Base-by-base conservation (phyloP, 1,140 invertebrate species). In the Rhynchophorus ferrugineus region DNA sequence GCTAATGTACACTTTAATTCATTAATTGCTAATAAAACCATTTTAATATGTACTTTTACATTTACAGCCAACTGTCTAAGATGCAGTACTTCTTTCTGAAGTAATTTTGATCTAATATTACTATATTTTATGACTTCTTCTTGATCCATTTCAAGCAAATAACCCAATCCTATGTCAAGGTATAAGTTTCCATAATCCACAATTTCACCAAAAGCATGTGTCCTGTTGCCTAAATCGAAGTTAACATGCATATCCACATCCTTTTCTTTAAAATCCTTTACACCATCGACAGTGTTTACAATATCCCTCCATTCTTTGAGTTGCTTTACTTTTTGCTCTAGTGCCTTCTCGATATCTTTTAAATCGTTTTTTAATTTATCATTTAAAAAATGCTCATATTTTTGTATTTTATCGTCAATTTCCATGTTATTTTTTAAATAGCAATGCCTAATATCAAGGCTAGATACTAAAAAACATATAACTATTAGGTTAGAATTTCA, bases 21-120 rank as follows among this genome's bases (percentile, higher is more conserved):
- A 57, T 61, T 62, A 9, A 69, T 62, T 37, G 64, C 68, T 42
- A 69, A 54, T 38, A 69, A 55, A 33, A 61, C 57, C 46, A 69
- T 51, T 56, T 69, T 69, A 49, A 69, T 68, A 58, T 67, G 58
- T 3, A 65, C 64, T 57, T 69, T 69, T 16, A 69, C 57, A 45
- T 67, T 48, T 22, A 67, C 61, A 49, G 68, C 66, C 13, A 66
- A 45, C 17, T 66, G 45, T 51, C 64, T 52, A 49, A 62, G 61
- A 56, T 68, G 66, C 5, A 62, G 52, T 41, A 69, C 66, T 48
- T 69, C 64, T 42, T 59, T 67, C 29, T 61, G 61, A 37, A 69
- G 22, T n/a, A 58, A 35, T 21, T 56, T 63, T 44, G 64, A 56
- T 44, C 66, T 51, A 50, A 69, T 68, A 49, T 63, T 58, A 16